A percentile compares a stretch with the other conserved stretches of the same genome.
phyloP scores from a whole-genome alignment of 64 coral and sea anemone species.

The Dendrophyllia cribrosa region DNA sequence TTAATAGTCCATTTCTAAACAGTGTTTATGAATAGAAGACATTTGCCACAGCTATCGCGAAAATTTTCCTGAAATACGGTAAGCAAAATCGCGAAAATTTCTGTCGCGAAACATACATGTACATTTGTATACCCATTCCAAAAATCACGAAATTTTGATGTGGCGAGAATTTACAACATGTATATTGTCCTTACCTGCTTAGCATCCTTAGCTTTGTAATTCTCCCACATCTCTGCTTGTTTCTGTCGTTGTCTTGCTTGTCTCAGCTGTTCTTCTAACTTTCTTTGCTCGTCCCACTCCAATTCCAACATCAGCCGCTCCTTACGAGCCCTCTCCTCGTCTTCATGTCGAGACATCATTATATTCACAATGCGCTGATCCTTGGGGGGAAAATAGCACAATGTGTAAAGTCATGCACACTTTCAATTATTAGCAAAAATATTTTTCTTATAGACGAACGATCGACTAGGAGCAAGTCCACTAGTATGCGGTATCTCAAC shows the following conservation, averaged over 20 bases:
- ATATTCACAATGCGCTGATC: constrained; percentile 91
- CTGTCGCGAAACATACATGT: no score
- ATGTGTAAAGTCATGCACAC: not conserved
- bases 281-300: constrained; percentile 83
- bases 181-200: constrained; percentile 63
- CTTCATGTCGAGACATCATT: constrained; percentile 88
- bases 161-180: not conserved
- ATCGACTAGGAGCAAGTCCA: no score
- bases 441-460: no score
- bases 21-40: no score
- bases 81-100: no score
- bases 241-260: constrained; percentile 62
- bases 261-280: constrained; percentile 77
- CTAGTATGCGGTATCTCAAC: no score
- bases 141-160: no score
- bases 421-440: not conserved
- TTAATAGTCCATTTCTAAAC: no score
- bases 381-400: constrained; percentile 14
- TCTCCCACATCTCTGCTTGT: constrained; percentile 67
- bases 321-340: constrained; percentile 74
- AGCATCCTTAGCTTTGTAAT: constrained; percentile 66
- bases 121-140: not conserved
- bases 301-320: constrained; percentile 80
- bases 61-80: no score
- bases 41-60: no score